Conservation (phyloP, 1,140 invertebrate genomes). For the Laodelphax striatellus region DNA sequence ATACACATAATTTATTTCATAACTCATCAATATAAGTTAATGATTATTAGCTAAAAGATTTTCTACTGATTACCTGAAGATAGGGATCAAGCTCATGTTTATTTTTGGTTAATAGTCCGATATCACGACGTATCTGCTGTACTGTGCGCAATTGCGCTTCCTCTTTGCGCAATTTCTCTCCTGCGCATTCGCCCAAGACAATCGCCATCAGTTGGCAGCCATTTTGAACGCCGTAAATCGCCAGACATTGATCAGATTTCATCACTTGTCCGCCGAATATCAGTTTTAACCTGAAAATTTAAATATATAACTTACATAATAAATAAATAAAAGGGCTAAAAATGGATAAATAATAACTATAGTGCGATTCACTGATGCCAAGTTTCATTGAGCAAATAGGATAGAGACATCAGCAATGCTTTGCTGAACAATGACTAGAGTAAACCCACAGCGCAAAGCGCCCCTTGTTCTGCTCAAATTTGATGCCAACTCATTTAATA, state of each 20-base stretch:
- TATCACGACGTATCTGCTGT: conserved; percentile 29
- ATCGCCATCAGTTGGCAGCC: conserved; percentile 53
- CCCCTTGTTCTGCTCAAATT: no score
- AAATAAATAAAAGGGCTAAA: no score
- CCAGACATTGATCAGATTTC: conserved; percentile 35
- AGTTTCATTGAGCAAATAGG: no score
- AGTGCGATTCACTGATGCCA: no score
- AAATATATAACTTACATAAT: no score
- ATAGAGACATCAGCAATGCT: no score
- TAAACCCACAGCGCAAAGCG: no score
- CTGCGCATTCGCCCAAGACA: conserved; percentile 35
- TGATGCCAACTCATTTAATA: no score
- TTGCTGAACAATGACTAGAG: no score
- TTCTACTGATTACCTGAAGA: conserved; percentile 21
- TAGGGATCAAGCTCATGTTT: conserved; percentile 39
- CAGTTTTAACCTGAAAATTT: conserved; percentile 43
- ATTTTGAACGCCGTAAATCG: conserved; percentile 49
- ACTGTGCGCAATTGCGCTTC: neutral
- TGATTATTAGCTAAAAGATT: neutral
- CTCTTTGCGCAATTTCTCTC: conserved; percentile 16
- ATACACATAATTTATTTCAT: no score
- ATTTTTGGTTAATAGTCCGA: conserved; percentile 36
- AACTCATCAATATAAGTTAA: no score
- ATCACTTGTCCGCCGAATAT: conserved; percentile 53
- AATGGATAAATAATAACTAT: no score